These are phyloP conservation scores for Melitaea athalia DNA, from an alignment of 2,888 invertebrate genomes.

Conservation along the genomic window DNA sequence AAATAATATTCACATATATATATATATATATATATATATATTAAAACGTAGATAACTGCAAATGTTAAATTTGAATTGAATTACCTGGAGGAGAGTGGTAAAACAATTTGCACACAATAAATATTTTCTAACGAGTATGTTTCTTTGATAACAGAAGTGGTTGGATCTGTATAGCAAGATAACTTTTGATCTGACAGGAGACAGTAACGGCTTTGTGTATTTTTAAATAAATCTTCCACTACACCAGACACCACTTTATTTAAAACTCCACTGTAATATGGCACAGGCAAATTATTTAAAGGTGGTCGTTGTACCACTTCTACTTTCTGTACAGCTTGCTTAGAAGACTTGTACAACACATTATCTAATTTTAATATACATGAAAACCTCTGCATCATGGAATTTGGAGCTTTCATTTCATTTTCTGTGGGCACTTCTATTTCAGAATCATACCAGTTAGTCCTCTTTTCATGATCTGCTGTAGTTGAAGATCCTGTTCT, in stretches of 20 bases:
- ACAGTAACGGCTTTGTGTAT: slow-evolving; percentile 88
- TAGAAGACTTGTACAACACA: slow-evolving; percentile 63
- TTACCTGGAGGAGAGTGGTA: slow-evolving; percentile 77
- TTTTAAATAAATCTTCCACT: slow-evolving; percentile 88
- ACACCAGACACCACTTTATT: slow-evolving; percentile 83
- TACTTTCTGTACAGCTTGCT: slow-evolving; percentile 52
- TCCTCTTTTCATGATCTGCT: slow-evolving; percentile 62
- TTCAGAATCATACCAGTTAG: slow-evolving; percentile 67
- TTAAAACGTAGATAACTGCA: not conserved
- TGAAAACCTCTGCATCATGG: slow-evolving; percentile 69
- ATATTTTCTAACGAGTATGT: slow-evolving; percentile 85
- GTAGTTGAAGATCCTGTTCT: slow-evolving; percentile 44
- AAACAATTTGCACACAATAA: slow-evolving; percentile 84
- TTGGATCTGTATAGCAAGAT: slow-evolving; percentile 88
- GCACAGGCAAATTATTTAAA: slow-evolving; percentile 67
- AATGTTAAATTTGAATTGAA: slow-evolving; percentile 1
- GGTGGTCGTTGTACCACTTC: slow-evolving; percentile 77
- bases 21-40: too few species aligned
- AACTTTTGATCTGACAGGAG: slow-evolving; percentile 87
- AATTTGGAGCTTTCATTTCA: slow-evolving; percentile 53
- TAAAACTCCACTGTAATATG: slow-evolving; percentile 84
- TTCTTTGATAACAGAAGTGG: slow-evolving; percentile 86
- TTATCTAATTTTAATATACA: slow-evolving; percentile 78
- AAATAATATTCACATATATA: not conserved
- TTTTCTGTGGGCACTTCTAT: slow-evolving; percentile 47